Conservation (phyloP, 2,888 invertebrate species). For the Chrysolina haemoptera region DNA sequence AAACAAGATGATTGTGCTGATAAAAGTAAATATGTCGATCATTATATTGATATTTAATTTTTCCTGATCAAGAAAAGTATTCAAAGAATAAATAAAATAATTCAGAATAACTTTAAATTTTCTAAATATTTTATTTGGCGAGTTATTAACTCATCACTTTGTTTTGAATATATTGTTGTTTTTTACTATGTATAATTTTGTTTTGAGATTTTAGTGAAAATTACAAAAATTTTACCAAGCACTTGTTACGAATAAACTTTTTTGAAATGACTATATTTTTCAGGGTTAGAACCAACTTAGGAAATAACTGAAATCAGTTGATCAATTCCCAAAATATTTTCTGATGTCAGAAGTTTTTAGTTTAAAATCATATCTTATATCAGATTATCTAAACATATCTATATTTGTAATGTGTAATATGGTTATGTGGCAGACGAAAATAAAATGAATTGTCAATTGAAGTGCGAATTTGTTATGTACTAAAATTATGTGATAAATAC, state of each 20-base stretch:
- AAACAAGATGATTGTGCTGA: no score
- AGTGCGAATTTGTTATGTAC: no score
- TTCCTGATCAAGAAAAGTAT: no score
- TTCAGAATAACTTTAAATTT: neutral
- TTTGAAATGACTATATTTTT: neutral
- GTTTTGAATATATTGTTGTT: neutral
- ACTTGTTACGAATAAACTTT: neutral
- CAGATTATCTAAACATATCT: slow-evolving; percentile 10
- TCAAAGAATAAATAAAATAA: no score
- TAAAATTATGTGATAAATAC: no score
- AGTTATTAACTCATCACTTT: neutral
- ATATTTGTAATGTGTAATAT: neutral
- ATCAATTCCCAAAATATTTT: no score
- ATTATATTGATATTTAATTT: no score
- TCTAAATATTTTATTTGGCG: neutral
- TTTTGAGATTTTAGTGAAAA: neutral
- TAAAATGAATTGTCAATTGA: no score
- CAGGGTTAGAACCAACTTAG: neutral
- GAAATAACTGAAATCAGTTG: no score
- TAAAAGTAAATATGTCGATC: no score
- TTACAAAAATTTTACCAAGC: neutral
- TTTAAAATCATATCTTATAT: neutral
- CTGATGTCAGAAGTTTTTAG: no score
- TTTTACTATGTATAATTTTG: neutral
- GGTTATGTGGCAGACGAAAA: no score